A percentile compares a stretch with the other conserved stretches of the same genome.
phyloP scores from a whole-genome alignment of 92 coral and sea anemone genomes.

The Phymanthus crucifer region DNA sequence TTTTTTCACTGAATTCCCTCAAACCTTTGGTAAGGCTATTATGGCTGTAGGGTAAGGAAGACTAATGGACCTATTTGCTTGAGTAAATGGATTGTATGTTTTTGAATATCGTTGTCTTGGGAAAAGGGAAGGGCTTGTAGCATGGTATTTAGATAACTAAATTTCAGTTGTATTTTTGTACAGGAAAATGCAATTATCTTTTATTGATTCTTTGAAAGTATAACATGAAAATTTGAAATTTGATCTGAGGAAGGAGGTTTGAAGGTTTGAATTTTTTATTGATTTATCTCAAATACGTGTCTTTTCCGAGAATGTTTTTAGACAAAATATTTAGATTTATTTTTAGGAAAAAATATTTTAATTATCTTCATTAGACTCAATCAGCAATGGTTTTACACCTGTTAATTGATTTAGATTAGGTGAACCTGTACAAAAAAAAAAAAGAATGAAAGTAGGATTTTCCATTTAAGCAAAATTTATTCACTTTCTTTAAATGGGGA shows the following conservation, averaged over 20 bases:
- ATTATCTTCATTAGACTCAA: background rate
- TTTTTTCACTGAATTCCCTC: background rate
- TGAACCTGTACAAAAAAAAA: too few species aligned
- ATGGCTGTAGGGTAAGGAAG: background rate
- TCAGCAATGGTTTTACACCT: background rate
- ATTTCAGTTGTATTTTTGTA: background rate
- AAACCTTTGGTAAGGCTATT: background rate
- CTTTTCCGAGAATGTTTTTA: background rate
- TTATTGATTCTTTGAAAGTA: background rate
- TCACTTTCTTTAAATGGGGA: too few species aligned
- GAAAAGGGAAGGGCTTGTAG: background rate
- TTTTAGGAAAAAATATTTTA: background rate
- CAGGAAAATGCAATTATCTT: background rate
- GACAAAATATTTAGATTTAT: background rate
- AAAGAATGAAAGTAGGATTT: too few species aligned
- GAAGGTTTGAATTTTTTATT: background rate
- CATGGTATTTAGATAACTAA: conserved; percentile 1
- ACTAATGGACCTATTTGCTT: conserved; percentile 18
- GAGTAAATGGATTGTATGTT: conserved; percentile 27
- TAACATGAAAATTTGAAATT: background rate
- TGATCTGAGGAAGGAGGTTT: background rate
- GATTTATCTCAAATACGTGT: background rate
- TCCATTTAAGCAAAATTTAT: too few species aligned
- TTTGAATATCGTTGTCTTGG: background rate
- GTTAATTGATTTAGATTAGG: background rate